Conservation (phyloP, 2,888 invertebrate genomes). For the Stenoptilia bipunctidactyla region DNA sequence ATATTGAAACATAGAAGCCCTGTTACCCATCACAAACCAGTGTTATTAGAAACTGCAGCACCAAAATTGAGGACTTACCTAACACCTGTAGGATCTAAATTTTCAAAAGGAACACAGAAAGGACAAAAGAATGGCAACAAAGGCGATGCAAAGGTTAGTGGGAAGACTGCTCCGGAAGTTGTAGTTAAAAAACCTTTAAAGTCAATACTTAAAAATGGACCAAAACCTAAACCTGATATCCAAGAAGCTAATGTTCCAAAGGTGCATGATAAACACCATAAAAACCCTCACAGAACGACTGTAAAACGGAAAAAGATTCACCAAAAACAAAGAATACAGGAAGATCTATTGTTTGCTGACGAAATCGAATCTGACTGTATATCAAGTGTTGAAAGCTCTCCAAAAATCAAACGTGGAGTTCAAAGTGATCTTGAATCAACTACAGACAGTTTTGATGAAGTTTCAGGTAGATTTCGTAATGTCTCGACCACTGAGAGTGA, state of each 20-base stretch:
- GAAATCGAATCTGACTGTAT: slow-evolving; percentile 29
- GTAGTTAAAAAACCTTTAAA: slow-evolving; percentile 18
- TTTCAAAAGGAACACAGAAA: slow-evolving; percentile 13
- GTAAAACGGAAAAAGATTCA: slow-evolving; percentile 27
- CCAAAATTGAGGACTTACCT: slow-evolving; percentile 31
- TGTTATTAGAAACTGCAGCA: slow-evolving; percentile 26
- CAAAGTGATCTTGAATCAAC: slow-evolving; percentile 3
- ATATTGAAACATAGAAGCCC: slow-evolving; percentile 33
- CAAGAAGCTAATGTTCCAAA: background rate
- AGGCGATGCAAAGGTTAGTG: background rate
- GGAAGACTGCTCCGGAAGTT: background rate
- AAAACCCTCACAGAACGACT: slow-evolving; percentile 26
- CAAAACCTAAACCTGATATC: background rate
- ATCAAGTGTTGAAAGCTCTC: slow-evolving; percentile 31
- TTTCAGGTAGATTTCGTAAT: slow-evolving; percentile 42
- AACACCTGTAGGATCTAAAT: slow-evolving; percentile 22
- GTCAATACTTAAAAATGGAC: slow-evolving; percentile 11
- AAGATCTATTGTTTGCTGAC: slow-evolving; percentile 33
- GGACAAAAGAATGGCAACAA: background rate
- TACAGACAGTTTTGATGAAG: slow-evolving; percentile 35
- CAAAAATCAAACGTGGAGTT: slow-evolving; percentile 6
- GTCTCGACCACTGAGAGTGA: slow-evolving; percentile 40
- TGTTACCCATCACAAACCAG: slow-evolving; percentile 24
- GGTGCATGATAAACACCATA: slow-evolving; percentile 28
- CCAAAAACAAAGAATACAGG: slow-evolving; percentile 29